Evolutionary conservation across 1,140 invertebrate genomes (phyloP), one percentile per base, ranked within the genome.

Genomic region (Chelonus insularis): DNA sequence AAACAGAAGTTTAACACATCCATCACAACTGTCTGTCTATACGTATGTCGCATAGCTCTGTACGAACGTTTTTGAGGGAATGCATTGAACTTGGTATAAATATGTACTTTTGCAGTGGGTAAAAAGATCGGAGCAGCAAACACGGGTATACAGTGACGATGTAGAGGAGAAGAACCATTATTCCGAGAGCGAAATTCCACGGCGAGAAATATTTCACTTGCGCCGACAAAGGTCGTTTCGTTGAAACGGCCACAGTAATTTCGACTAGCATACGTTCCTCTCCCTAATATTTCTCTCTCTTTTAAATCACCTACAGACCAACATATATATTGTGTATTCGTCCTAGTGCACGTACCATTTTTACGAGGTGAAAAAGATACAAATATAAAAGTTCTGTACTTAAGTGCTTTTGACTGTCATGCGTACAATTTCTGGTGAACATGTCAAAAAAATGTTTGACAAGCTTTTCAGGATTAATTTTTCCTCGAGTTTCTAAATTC

Each of bases 121-220:
- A 21, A 11, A 3, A 20, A n/a, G 16, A 37, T 12, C 8, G 18
- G 52, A 39, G 52, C 11, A 14, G 32, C 7, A 34, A 14, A 14
- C 29, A 18, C 9, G 32, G 25, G 25, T 29, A 7, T 29, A 29
- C 7, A 18, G 1, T n/a, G 50, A 36, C 11, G 12, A 8, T 29
- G 43, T 11, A 36, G 50, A 55, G 20, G 18, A 37, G 36, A 55
- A 55, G 29, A 50, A 14, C 52, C 52, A 55, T 55, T 55, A 55
- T 55, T 55, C 36, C 36, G 16, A 11, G 34, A 36, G 36, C 36
- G 36, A 55, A 55, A 55, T 55, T 55, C 52, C 52, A 55, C 52
- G 52, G 52, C 29, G 52, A 55, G 52, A 55, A 55, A 55, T 55
- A 55, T 55, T 55, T 55, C 52, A 55, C 52, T 55, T 55, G 52